Conservation (phyloP, 2,888 invertebrate species). For the Hirtodrosophila confusa region DNA sequence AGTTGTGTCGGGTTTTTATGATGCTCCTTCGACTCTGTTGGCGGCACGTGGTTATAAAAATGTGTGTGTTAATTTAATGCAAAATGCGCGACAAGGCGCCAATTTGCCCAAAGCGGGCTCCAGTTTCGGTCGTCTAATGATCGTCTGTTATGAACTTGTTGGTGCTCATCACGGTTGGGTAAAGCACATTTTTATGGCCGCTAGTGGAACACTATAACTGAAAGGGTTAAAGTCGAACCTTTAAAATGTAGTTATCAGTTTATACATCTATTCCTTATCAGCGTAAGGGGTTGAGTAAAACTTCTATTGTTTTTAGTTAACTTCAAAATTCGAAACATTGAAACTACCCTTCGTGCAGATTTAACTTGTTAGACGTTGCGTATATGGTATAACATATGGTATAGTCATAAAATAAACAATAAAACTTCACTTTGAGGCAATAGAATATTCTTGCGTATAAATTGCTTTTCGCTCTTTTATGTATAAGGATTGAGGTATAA, state of each 20-base stretch:
- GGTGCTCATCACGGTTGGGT: constrained; percentile 9
- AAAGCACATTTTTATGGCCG: constrained; percentile 5
- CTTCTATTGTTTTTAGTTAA: too few relatives aligned
- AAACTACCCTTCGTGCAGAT: too few relatives aligned
- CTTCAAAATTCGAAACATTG: too few relatives aligned
- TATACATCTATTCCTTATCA: too few relatives aligned
- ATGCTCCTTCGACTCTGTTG: constrained; percentile 13
- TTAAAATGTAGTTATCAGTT: neutral
- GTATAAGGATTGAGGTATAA: too few relatives aligned
- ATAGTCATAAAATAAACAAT: too few relatives aligned
- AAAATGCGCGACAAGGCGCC: constrained; percentile 67
- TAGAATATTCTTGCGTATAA: too few relatives aligned
- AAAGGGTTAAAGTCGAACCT: constrained; percentile 2
- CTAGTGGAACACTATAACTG: neutral
- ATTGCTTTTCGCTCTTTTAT: too few relatives aligned
- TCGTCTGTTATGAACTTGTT: constrained; percentile 38
- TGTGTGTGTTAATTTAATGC: constrained; percentile 73
- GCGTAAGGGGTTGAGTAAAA: too few relatives aligned
- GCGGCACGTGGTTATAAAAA: constrained; percentile 62
- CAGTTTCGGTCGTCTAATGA: constrained; percentile 50
- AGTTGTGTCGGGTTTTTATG: constrained; percentile 69
- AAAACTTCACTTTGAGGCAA: too few relatives aligned
- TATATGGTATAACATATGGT: too few relatives aligned
- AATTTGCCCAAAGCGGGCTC: constrained; percentile 32
- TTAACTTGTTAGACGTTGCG: too few relatives aligned